phyloP scores from a whole-genome alignment of 1,140 invertebrate genomes.

The Pentalonia nigronervosa region DNA sequence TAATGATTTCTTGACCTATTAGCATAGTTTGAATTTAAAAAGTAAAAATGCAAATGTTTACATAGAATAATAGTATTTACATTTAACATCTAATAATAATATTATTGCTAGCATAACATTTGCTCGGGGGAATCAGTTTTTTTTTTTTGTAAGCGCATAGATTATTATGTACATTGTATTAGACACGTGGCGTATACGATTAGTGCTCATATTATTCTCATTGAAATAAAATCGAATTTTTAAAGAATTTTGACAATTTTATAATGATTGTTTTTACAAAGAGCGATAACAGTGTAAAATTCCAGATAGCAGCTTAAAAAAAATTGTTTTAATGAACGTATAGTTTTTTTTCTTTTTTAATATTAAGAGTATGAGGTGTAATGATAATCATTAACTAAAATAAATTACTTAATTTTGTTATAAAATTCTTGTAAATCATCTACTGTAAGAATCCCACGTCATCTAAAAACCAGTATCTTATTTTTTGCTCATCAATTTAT shows the following conservation, averaged over 20 bases:
- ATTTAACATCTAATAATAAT: neutral
- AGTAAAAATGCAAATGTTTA: neutral
- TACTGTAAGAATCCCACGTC: neutral
- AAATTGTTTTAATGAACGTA: neutral
- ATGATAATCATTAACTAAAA: neutral
- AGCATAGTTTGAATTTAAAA: conserved; percentile 6
- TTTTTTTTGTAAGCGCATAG: neutral
- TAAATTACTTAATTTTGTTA: neutral
- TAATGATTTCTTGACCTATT: conserved; percentile 26
- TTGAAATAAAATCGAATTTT: conserved; percentile 15
- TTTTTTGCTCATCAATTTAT: conserved; percentile 19
- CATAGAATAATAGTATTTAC: neutral
- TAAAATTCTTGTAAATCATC: neutral
- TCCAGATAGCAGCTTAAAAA: conserved; percentile 15
- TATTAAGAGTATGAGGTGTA: neutral
- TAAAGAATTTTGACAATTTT: conserved; percentile 24
- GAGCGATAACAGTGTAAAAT: conserved; percentile 25
- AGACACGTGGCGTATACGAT: neutral
- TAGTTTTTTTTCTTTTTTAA: neutral
- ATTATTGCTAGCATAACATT: neutral
- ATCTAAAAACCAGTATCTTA: neutral
- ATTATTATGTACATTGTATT: neutral
- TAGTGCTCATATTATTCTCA: neutral
- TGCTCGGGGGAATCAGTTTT: neutral
- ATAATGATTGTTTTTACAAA: neutral